Conservation (phyloP, 2,797 vertebrate species). For the Cuniculus paca region DNA sequence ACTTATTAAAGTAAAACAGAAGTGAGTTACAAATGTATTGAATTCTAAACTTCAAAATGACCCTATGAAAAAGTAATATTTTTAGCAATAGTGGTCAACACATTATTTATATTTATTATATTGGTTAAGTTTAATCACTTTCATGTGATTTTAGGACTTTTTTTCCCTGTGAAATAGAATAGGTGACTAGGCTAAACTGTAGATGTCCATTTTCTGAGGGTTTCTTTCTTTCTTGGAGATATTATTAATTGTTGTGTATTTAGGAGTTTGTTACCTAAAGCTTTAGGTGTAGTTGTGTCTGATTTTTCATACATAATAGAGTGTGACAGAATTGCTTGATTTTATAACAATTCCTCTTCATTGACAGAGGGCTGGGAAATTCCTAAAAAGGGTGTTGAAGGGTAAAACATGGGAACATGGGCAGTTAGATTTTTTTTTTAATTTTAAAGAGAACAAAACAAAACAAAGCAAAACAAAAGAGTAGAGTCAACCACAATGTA, state of each 20-base stretch:
- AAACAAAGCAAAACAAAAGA: too few species aligned
- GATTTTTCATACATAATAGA: background rate
- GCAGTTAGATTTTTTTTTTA: too few species aligned
- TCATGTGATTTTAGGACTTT: background rate
- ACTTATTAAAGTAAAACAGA: constrained; percentile 30
- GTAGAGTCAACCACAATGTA: too few species aligned
- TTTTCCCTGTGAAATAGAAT: constrained; percentile 15
- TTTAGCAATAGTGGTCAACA: background rate
- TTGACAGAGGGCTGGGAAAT: background rate
- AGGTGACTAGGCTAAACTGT: background rate
- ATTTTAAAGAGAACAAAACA: too few species aligned
- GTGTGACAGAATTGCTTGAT: constrained; percentile 34
- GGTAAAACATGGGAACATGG: too few species aligned
- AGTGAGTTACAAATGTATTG: background rate
- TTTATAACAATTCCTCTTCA: background rate
- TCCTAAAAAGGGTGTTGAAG: constrained; percentile 12
- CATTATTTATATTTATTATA: background rate
- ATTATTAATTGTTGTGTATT: background rate
- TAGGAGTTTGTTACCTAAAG: constrained; percentile 41
- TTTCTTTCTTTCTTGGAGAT: constrained; percentile 26
- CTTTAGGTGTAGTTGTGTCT: background rate
- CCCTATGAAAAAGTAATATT: background rate
- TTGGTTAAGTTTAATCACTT: constrained; percentile 13
- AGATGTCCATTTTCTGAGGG: background rate
- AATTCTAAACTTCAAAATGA: background rate